These are phyloP conservation scores for Nephrotoma appendiculata DNA, from an alignment of 2,888 invertebrate species.

Conservation along the genomic window DNA sequence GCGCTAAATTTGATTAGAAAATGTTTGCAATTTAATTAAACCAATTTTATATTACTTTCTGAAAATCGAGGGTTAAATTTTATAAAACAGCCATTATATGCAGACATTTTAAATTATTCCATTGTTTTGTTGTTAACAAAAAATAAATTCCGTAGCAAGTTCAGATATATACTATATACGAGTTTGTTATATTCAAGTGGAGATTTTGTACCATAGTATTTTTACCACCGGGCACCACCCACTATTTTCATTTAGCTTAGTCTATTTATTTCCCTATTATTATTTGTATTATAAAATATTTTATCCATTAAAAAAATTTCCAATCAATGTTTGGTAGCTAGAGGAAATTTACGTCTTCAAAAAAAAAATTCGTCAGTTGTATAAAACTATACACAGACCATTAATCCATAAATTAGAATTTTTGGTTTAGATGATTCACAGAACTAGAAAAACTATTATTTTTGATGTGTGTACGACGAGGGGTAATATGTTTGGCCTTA, in stretches of 20 bases:
- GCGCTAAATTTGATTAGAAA: not conserved
- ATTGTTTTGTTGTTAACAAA: not conserved
- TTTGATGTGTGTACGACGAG: not conserved
- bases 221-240: not conserved
- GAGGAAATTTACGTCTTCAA: not conserved
- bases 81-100: not conserved
- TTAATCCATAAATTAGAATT: not conserved
- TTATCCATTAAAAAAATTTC: not conserved
- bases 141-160: not conserved
- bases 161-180: not conserved
- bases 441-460: not conserved
- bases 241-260: not conserved
- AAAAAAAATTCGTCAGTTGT: not conserved
- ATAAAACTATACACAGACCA: not conserved
- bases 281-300: not conserved
- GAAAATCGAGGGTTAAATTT: not conserved
- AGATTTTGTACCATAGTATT: not conserved
- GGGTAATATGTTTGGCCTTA: not conserved
- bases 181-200: not conserved
- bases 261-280: not conserved
- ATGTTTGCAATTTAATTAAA: not conserved
- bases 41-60: not conserved
- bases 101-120: not conserved
- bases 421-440: not conserved
- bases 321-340: not conserved